Base-by-base conservation (phyloP, 2,113 vertebrate species). In the Myanophis thanlyinensis region DNA sequence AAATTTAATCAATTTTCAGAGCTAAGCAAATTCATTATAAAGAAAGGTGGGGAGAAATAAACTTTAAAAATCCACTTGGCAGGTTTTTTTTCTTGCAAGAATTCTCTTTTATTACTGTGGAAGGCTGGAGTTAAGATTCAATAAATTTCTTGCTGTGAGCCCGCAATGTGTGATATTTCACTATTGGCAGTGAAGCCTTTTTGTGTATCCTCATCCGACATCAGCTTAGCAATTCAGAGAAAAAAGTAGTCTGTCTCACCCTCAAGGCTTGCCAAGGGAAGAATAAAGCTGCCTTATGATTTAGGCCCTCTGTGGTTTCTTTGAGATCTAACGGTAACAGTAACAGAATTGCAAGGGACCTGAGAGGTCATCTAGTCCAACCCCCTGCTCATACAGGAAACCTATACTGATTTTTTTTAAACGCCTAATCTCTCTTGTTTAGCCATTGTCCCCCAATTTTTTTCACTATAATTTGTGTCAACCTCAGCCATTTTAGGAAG, bases 111-210 rank as follows among this genome's bases (percentile, higher is more conserved):
- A 90, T 23, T 92, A 48, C 0, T 53, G 67, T 89, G 89, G 90
- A 88, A 73, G 85, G 56, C 11, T 2, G 18, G 3, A 9, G 52
- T 53, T 91, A 23, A 51, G 89, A 93, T 49, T 53, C 53, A 46
- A 48, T 88, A n/a, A 47, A 87, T n/a, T 88, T 84, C 9, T 51
- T 67, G 25, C 51, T 93, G 54, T 25, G 51, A 90, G 73, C 27
- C 46, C 40, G 35, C 40, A 56, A 30, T 56, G 35, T 93, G 48
- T 47, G 9, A 11, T 94, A 18, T 91, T 92, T 35, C 54, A 0
- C 48, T 92, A 40, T 12, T 62, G 30, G 62, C 62, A 59, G 89
- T 89, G 27, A n/a, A 18, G 25, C 90, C 62, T 93, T 93, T 93
- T 84, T n/a, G 0, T 54, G 49, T 44, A 93, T 89, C 18, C 5